Evolutionary conservation across 2,113 vertebrate species (phyloP).

Genomic region (Engraulis encrasicolus): DNA sequence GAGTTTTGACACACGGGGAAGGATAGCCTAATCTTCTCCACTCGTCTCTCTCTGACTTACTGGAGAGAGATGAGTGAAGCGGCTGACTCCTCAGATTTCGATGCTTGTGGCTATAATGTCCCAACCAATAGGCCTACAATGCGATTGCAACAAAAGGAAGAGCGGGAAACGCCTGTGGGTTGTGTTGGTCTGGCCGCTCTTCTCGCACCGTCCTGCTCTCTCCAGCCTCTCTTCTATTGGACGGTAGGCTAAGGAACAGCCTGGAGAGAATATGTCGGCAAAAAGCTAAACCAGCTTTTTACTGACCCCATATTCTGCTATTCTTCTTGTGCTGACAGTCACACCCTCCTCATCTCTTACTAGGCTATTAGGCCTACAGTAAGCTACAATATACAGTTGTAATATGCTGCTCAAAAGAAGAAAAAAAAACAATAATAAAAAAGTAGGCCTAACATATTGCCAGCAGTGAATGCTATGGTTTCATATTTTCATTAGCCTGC

Average conservation of each 20-base stretch:
- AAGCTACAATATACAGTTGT: too few species aligned
- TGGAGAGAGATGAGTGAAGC: neutral
- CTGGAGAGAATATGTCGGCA: neutral
- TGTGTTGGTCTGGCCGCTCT: neutral
- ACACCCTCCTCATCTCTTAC: neutral
- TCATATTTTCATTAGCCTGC: too few species aligned
- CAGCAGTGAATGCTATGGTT: neutral
- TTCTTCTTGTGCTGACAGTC: neutral
- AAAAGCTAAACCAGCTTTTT: constrained; percentile 5
- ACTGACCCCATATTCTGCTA: neutral
- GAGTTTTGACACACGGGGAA: constrained; percentile 15
- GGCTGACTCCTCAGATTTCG: constrained; percentile 16
- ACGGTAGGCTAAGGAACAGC: too few species aligned
- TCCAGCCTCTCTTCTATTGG: neutral
- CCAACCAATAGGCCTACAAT: neutral
- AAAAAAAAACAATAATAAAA: too few species aligned
- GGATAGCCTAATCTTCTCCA: constrained; percentile 27
- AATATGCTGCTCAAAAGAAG: neutral
- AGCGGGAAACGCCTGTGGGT: neutral
- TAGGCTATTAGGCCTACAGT: too few species aligned
- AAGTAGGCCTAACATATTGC: too few species aligned
- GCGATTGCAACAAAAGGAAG: neutral
- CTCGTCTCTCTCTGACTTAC: too few species aligned
- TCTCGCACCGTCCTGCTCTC: neutral
- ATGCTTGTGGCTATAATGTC: neutral